These are phyloP conservation scores for Mythimna pallens DNA, from an alignment of 2,888 invertebrate species.

Conservation along the genomic window DNA sequence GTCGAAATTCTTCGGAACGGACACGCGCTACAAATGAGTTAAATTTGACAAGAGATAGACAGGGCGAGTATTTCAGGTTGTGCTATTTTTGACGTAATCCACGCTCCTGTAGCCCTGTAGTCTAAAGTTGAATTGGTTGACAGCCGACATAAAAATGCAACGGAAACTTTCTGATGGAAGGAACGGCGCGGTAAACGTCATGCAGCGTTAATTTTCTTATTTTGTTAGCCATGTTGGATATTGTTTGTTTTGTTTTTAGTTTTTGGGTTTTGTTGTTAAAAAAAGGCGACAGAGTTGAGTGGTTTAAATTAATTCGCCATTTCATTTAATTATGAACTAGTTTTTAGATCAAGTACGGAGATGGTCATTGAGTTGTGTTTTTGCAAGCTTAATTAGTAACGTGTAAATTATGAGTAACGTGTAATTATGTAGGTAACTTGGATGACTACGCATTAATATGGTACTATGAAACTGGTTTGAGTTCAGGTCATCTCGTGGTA, in stretches of 20 bases:
- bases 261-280: constrained; percentile 16
- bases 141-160: constrained; percentile 37
- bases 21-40: constrained; percentile 25
- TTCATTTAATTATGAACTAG: neutral
- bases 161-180: constrained; percentile 22
- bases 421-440: too few relatives aligned
- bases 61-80: constrained; percentile 24
- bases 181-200: constrained; percentile 20
- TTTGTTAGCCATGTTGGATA: constrained; percentile 24
- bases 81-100: constrained; percentile 38
- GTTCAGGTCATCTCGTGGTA: too few relatives aligned
- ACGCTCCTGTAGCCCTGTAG: neutral
- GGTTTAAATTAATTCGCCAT: neutral
- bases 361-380: neutral
- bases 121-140: constrained; percentile 28
- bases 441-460: too few relatives aligned
- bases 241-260: constrained; percentile 9
- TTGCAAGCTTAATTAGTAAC: too few relatives aligned
- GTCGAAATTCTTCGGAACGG: constrained; percentile 27
- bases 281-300: neutral
- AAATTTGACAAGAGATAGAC: constrained; percentile 57
- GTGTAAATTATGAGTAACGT: too few relatives aligned
- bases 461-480: too few relatives aligned
- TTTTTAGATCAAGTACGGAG: neutral
- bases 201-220: constrained; percentile 43